Evolutionary conservation across 2,888 invertebrate species (phyloP).

Genomic region (Drosophila paramelanica): DNA sequence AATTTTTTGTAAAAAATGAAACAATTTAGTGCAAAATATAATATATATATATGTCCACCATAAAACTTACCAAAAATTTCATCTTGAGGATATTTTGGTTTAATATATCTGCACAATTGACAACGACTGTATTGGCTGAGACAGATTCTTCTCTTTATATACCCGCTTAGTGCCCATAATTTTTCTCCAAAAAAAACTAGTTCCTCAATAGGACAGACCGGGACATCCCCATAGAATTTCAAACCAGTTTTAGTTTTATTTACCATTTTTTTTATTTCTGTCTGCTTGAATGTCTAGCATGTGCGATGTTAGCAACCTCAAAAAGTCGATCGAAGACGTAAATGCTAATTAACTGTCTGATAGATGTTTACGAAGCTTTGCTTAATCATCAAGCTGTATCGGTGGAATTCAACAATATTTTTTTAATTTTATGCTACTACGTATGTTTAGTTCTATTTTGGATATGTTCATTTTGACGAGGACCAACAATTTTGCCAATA

Average conservation of each 20-base stretch:
- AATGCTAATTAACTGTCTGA: not conserved
- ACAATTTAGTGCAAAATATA: too few species aligned
- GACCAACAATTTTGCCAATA: too few species aligned
- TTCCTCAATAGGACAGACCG: not conserved
- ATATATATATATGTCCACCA: not conserved
- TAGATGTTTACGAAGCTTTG: not conserved
- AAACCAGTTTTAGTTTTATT: not conserved
- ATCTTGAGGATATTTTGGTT: not conserved
- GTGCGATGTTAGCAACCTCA: not conserved
- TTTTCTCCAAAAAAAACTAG: not conserved
- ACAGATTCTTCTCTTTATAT: not conserved
- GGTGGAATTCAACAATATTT: too few species aligned
- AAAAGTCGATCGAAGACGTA: not conserved
- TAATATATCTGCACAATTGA: not conserved
- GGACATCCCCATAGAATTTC: not conserved
- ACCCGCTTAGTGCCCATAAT: not conserved
- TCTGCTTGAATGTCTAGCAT: not conserved
- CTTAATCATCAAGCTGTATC: not conserved
- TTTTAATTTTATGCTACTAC: too few species aligned
- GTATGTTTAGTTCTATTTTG: too few species aligned
- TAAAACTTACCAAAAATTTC: not conserved
- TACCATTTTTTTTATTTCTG: not conserved
- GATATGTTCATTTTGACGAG: too few species aligned
- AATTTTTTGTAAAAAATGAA: too few species aligned
- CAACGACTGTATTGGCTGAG: not conserved